Percentiles rank a stretch among this genome's conserved stretches.
These are phyloP conservation scores for Heterodera schachtii DNA, from an alignment of 1,140 invertebrate genomes.

Conservation along the genomic window DNA sequence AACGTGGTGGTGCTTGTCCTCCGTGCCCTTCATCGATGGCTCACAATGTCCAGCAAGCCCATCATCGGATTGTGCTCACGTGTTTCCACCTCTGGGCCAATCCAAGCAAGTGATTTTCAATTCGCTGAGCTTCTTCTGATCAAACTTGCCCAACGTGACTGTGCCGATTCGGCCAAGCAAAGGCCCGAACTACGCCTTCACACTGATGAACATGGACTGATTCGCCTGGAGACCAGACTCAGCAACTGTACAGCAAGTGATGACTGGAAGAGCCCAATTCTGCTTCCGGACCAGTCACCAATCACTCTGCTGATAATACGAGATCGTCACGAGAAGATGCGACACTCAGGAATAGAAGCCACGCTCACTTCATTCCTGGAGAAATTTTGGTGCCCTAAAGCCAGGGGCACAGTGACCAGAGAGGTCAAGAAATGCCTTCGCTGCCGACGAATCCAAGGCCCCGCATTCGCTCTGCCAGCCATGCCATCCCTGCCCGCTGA, in stretches of 20 bases:
- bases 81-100: not conserved
- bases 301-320: not conserved
- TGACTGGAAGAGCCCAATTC: not conserved
- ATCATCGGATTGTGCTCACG: not conserved
- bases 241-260: not conserved
- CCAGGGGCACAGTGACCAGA: conserved; percentile 14
- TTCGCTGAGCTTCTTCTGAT: not conserved
- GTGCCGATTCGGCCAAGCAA: not conserved
- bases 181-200: not conserved
- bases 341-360: not conserved
- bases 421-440: not conserved
- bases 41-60: not conserved
- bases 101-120: not conserved
- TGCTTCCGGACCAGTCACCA: not conserved
- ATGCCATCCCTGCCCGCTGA: conserved; percentile 22
- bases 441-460: not conserved
- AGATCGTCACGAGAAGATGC: not conserved
- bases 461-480: conserved; percentile 9
- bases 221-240: not conserved
- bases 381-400: conserved; percentile 16
- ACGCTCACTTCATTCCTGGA: conserved; percentile 20
- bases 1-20: not conserved
- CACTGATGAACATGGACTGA: not conserved
- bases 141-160: not conserved
- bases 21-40: not conserved